Conservation (phyloP, 2,888 invertebrate genomes). For the Ectobius pallidus region DNA sequence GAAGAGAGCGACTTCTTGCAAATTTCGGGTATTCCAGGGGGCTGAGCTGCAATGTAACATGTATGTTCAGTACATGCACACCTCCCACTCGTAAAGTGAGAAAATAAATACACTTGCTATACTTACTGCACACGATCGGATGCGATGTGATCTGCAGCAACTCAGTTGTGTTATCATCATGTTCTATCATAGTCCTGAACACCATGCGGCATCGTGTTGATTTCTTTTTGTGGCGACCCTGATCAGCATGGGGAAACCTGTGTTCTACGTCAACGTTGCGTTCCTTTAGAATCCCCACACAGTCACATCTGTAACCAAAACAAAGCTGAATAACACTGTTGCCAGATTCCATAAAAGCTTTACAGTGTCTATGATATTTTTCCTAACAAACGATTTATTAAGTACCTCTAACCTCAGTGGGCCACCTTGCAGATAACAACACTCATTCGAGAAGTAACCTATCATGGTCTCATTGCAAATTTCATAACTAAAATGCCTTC, state of each 20-base stretch:
- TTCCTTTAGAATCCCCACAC: constrained; percentile 91
- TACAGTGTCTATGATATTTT: too few species aligned
- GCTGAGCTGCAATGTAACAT: constrained; percentile 34
- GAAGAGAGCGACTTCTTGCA: constrained; percentile 86
- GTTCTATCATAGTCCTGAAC: constrained; percentile 83
- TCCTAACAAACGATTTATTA: too few species aligned
- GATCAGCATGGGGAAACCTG: constrained; percentile 81
- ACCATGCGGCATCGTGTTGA: constrained; percentile 95
- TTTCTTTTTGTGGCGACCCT: constrained; percentile 85
- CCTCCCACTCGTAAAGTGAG: neutral
- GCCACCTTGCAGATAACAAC: too few species aligned
- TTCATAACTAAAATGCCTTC: too few species aligned
- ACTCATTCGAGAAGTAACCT: too few species aligned
- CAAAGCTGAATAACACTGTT: neutral
- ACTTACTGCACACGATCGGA: constrained; percentile 92
- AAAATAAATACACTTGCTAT: neutral
- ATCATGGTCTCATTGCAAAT: too few species aligned
- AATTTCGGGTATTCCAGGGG: constrained; percentile 88
- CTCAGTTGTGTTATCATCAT: constrained; percentile 77
- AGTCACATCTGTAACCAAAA: constrained; percentile 73
- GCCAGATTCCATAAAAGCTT: neutral
- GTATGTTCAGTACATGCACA: neutral
- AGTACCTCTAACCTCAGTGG: too few species aligned
- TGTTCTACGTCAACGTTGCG: constrained; percentile 95
- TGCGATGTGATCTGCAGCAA: constrained; percentile 89